A percentile compares a stretch with the other conserved stretches of the same genome.
Evolutionary conservation across 1,140 invertebrate species (phyloP).

Genomic region (Neuroterus valhalla): DNA sequence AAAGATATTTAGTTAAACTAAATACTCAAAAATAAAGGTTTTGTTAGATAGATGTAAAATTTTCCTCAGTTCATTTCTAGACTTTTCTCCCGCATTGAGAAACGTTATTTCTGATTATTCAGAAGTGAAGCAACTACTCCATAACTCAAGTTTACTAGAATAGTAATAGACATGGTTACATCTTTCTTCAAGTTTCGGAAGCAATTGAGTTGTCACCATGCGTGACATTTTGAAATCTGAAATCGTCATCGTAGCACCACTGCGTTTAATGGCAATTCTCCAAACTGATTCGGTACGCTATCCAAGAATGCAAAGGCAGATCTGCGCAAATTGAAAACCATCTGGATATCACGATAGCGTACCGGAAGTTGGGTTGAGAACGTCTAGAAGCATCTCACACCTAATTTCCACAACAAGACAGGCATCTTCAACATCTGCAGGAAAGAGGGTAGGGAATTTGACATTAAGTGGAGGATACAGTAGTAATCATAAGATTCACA

Average conservation of each 20-base stretch:
- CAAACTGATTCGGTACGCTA: neutral
- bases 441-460: neutral
- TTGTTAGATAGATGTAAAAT: too few relatives aligned
- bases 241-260: slow-evolving; percentile 14
- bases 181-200: neutral
- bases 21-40: too few relatives aligned
- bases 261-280: slow-evolving; percentile 6
- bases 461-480: neutral
- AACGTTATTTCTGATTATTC: too few relatives aligned
- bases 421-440: neutral
- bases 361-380: neutral
- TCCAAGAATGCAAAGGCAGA: too few relatives aligned
- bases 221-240: neutral
- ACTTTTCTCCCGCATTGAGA: too few relatives aligned
- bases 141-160: neutral
- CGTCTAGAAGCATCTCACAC: neutral
- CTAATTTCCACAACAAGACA: neutral
- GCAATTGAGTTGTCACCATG: neutral
- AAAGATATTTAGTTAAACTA: too few relatives aligned
- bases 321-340: too few relatives aligned
- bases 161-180: slow-evolving; percentile 5
- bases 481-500: neutral
- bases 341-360: neutral
- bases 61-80: too few relatives aligned
- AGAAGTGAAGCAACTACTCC: too few relatives aligned